Base-by-base conservation (phyloP, 2,888 invertebrate species). In the Arrhopalites spinosus region DNA sequence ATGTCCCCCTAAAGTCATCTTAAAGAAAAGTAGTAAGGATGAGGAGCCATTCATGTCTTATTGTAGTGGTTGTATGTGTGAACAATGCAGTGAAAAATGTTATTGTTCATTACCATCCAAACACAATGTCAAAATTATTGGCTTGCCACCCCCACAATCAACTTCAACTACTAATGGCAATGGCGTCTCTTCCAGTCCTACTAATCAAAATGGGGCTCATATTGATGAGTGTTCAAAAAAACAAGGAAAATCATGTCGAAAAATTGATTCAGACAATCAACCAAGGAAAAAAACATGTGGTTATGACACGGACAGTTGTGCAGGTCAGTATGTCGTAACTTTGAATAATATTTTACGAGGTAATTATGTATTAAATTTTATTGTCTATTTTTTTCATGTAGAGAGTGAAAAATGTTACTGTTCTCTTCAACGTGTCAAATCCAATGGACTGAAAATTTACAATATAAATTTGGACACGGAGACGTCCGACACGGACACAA, bases 1-100 rank as follows among this genome's bases (percentile, higher is more conserved):
- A 29, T n/a, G 27, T 29, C 56, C 53, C 11, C 50, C 68, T 5
- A 74, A 74, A 56, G 66, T 36, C 17, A 67, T 67, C 15, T 20
- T 68, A 17, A 75, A 75, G 56, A 81, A 82, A 64, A 74, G 77
- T 7, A 77, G 77, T 7, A 80, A 81, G 13, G 76, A 78, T 5
- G 81, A 81, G 13, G 77, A 80, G 20, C 79, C 80, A 1, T 80
- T 82, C 74, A 81, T 79, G 79, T 83, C 83, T 11, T 81, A 82
- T 1, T 95, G 94, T 85, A 94, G 94, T 59, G 95, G 95, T 85
- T 95, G 95, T 84, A 90, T 91, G 80, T 91, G 91, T 84, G 94
- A 94, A 84, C 93, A 93, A 63, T 83, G 83, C 73, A 81, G 81
- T 83, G 94, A 94, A 85, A 94, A 94, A 85, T 95, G 95, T 84